phyloP scores from a whole-genome alignment of 2,113 vertebrate species.

The Phalacrocorax brasilianus region DNA sequence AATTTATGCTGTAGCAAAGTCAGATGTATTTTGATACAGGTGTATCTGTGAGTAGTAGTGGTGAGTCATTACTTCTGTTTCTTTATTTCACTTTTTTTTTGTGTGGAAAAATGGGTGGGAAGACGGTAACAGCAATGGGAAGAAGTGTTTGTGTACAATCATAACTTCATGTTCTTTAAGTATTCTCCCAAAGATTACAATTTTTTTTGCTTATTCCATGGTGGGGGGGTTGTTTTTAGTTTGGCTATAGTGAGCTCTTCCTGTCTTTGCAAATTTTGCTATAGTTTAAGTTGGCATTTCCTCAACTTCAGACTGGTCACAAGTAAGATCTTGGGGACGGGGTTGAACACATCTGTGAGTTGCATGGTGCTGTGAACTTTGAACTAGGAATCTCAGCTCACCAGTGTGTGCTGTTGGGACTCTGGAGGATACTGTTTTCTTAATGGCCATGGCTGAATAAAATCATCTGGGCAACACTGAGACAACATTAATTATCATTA shows the following conservation, averaged over 20 bases:
- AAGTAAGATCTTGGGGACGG: neutral
- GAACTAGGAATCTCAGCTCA: neutral
- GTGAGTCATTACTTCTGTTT: neutral
- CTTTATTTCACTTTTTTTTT: neutral
- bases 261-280: neutral
- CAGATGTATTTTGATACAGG: neutral
- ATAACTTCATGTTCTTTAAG: neutral
- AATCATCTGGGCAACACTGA: neutral
- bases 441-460: neutral
- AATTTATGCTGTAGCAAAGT: neutral
- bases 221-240: neutral
- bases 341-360: neutral
- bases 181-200: neutral
- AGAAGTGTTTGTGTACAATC: neutral
- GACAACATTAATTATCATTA: neutral
- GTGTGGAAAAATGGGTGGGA: neutral
- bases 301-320: neutral
- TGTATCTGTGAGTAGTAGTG: neutral
- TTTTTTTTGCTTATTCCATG: neutral
- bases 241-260: neutral
- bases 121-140: neutral
- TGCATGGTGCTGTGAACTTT: neutral
- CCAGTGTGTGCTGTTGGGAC: neutral
- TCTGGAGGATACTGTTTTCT: neutral
- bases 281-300: neutral